phyloP scores from a whole-genome alignment of 2,888 invertebrate species.

The Tromatobia lineatoria region DNA sequence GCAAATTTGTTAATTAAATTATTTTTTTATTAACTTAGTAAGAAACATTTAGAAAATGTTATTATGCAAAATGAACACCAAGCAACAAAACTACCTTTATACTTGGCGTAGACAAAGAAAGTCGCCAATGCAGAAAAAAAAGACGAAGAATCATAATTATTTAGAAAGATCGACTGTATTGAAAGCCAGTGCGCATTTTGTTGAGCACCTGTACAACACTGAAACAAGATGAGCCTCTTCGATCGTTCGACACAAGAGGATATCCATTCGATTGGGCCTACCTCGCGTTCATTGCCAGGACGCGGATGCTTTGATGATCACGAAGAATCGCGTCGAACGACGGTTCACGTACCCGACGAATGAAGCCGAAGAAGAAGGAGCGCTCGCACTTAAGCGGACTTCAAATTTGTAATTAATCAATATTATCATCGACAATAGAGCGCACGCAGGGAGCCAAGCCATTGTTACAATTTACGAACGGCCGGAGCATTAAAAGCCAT shows the following conservation, averaged over 20 bases:
- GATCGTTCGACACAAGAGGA: slow-evolving; percentile 58
- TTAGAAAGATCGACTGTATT: neutral
- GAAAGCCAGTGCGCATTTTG: slow-evolving; percentile 1
- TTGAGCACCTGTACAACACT: slow-evolving; percentile 40
- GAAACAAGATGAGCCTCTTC: slow-evolving; percentile 37
- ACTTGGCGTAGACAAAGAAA: too few relatives aligned
- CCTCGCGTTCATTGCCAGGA: slow-evolving; percentile 40
- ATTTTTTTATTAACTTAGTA: too few relatives aligned
- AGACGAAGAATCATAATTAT: neutral
- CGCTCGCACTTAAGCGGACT: slow-evolving; percentile 75
- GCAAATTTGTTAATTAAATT: too few relatives aligned
- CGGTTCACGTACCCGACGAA: slow-evolving; percentile 61
- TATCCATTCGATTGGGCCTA: slow-evolving; percentile 50
- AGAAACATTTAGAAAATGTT: too few relatives aligned
- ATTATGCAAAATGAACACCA: too few relatives aligned
- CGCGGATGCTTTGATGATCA: slow-evolving; percentile 76
- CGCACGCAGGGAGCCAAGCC: slow-evolving; percentile 72
- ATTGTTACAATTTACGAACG: slow-evolving; percentile 80
- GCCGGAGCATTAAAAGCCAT: neutral
- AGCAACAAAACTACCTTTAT: too few relatives aligned
- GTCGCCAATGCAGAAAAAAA: neutral
- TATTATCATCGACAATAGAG: slow-evolving; percentile 83
- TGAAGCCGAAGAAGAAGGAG: slow-evolving; percentile 60
- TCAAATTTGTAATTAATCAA: slow-evolving; percentile 83
- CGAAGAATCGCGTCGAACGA: slow-evolving; percentile 74